These are phyloP conservation scores for Eupithecia abbreviata DNA, from an alignment of 2,888 invertebrate genomes.

Conservation along the genomic window DNA sequence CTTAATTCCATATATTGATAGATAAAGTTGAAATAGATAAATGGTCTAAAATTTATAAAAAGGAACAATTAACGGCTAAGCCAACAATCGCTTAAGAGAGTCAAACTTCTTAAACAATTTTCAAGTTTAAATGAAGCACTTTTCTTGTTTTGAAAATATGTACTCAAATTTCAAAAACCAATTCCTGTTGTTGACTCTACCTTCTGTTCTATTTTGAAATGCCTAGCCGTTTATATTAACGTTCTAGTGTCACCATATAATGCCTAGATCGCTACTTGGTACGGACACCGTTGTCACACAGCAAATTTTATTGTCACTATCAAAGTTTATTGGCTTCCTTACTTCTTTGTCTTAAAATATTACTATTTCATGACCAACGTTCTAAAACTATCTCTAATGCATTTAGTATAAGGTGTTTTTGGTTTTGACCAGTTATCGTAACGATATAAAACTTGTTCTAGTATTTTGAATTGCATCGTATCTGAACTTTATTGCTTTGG, in stretches of 20 bases:
- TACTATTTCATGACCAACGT: conserved; percentile 18
- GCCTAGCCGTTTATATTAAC: not conserved
- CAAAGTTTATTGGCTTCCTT: conserved; percentile 33
- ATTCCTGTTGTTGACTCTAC: not conserved
- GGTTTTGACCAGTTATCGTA: conserved; percentile 19
- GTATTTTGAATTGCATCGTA: conserved; percentile 13
- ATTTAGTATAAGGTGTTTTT: conserved; percentile 30
- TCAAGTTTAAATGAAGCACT: not conserved
- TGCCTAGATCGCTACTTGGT: conserved; percentile 27
- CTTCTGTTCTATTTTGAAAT: not conserved
- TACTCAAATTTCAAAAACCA: not conserved
- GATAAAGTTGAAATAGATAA: not conserved
- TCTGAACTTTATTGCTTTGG: conserved; percentile 19
- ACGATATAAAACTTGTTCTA: conserved; percentile 23
- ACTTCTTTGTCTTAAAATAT: conserved; percentile 32
- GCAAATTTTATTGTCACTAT: conserved; percentile 29
- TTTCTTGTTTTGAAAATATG: not conserved
- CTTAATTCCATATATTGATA: not conserved
- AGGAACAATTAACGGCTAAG: not conserved
- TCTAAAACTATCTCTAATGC: conserved; percentile 25
- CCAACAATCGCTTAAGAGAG: not conserved
- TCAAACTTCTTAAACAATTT: not conserved
- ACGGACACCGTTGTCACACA: conserved; percentile 29
- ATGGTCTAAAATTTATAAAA: not conserved
- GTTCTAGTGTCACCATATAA: conserved; percentile 21